Evolutionary conservation across 37 sponge, comb jelly and placozoan species (phyloP), one percentile per base, ranked within the genome.

Genomic region (Bolinopsis microptera): DNA sequence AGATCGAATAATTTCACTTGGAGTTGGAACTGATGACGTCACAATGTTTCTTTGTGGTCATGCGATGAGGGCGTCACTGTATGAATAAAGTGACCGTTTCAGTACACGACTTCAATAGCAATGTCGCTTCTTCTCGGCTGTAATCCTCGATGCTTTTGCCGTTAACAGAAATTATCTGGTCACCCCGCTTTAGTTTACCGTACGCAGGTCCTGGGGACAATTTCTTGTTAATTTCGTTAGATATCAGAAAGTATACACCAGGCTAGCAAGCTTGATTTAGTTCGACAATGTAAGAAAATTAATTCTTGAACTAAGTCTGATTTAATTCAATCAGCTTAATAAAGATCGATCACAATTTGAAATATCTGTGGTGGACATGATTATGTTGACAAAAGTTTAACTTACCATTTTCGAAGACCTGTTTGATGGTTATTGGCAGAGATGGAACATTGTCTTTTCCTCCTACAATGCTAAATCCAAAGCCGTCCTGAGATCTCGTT

Each of bases 71-170:
- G 30, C 18, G 68, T 61, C 27, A 70, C 27, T 77, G 80, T 16
- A 77, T 86, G 5, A 86, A 35, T 2, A 86, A 38, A 16, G 90
- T 86, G 48, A 86, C 90, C 2, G 90, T 86, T 86, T 86, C 90
- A 22, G 90, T 86, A n/a, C 90, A 86, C 21, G 90, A 86, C 39
- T 41, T 39, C 1, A 86, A 48, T 0, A 86, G 61, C n/a, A 86
- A 38, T 0, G 90, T 86, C 28, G 90, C 90, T 26, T 86, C 48
- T 41, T 86, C 61, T 26, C 90, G 3, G 1, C 48, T 86, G 61
- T 41, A 86, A 41, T 86, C 90, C 90, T 86, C 90, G n/a, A 86
- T 86, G 39, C 90, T 86, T 34, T 86, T 86, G 39, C 90, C 90
- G 31, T 86, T 86, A 0, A 86, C 90, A 25, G 90, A 86, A 16